These are phyloP conservation scores for Phaetusa simplex DNA, from an alignment of 2,113 vertebrate genomes.

Conservation along the genomic window DNA sequence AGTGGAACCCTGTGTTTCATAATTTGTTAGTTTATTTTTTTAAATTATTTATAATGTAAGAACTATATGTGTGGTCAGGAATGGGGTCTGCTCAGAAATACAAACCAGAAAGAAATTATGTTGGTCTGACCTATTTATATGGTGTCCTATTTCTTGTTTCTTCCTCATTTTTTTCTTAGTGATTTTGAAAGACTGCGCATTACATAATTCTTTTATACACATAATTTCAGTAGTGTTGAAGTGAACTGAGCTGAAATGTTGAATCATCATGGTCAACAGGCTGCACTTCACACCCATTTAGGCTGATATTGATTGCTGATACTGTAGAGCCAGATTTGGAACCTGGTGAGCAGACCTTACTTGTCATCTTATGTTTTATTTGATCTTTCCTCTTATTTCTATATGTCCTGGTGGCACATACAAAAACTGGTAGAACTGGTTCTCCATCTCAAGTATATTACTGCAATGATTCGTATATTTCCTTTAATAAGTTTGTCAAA, in stretches of 20 bases:
- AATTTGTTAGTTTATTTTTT: background rate
- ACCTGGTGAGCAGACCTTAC: background rate
- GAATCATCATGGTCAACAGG: background rate
- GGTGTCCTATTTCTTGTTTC: background rate
- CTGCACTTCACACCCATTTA: background rate
- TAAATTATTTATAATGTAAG: background rate
- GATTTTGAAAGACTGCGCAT: background rate
- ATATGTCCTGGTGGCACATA: background rate
- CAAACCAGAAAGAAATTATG: background rate
- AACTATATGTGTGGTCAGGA: background rate
- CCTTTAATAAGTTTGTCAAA: background rate
- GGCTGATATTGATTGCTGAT: background rate
- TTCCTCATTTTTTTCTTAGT: background rate
- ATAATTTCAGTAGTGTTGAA: background rate
- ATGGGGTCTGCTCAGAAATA: background rate
- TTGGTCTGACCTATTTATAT: background rate
- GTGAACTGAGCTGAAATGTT: constrained; percentile 4
- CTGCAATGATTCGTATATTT: constrained; percentile 2
- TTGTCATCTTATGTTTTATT: background rate
- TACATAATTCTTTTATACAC: background rate
- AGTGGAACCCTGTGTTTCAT: background rate
- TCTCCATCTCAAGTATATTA: background rate
- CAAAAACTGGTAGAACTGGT: background rate
- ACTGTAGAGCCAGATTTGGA: background rate
- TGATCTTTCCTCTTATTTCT: background rate